Evolutionary conservation across 2,797 vertebrate genomes (phyloP).

Genomic region (Danio kyathit): DNA sequence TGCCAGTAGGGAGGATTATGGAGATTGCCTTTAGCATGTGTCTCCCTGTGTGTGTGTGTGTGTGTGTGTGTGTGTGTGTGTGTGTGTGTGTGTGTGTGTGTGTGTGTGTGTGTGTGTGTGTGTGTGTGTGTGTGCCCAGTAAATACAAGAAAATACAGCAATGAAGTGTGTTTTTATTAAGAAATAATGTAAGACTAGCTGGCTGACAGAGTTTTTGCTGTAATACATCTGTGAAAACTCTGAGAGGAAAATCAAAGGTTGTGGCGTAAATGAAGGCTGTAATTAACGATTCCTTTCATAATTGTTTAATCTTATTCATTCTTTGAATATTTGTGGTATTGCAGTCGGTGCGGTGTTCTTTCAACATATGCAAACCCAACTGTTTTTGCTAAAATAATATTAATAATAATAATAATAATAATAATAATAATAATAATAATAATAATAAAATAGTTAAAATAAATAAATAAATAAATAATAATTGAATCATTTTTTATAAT

Average conservation of each 20-base stretch:
- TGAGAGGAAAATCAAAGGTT: background rate
- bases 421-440: no score
- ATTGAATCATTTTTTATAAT: no score
- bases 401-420: no score
- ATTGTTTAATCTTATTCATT: background rate
- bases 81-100: no score
- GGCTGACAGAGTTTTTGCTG: background rate
- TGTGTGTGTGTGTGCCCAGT: background rate
- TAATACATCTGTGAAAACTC: background rate
- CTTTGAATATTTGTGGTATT: background rate
- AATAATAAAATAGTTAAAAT: no score
- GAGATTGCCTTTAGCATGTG: constrained; percentile 13
- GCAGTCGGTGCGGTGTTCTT: no score
- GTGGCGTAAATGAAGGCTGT: background rate
- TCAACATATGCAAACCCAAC: no score
- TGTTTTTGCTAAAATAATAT: no score
- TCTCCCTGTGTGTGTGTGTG: background rate
- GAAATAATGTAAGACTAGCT: constrained; percentile 20
- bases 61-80: no score
- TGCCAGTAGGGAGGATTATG: constrained; percentile 34
- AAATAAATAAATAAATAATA: no score
- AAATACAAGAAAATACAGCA: background rate
- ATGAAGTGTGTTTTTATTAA: constrained; percentile 26
- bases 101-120: no score
- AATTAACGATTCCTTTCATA: background rate